phyloP scores from a whole-genome alignment of 2,888 invertebrate species.

The Ochropleura plecta region DNA sequence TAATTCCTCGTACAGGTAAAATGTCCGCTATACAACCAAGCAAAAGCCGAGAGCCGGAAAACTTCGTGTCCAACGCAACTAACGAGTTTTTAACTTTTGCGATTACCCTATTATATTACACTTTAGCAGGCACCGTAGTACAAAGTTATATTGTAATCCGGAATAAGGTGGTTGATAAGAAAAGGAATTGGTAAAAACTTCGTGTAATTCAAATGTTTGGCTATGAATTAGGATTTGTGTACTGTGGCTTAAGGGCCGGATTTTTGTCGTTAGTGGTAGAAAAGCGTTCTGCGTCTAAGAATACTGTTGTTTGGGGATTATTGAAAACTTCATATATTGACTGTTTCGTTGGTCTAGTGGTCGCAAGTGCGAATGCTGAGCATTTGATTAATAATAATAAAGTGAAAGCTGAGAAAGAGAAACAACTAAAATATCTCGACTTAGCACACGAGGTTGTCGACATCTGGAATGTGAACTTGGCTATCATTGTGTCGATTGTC shows the following conservation, averaged over 20 bases:
- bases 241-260: neutral
- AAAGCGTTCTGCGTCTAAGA: neutral
- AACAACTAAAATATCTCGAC: too few species aligned
- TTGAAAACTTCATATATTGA: neutral
- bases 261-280: neutral
- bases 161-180: slow-evolving; percentile 47
- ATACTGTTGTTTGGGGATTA: neutral
- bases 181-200: slow-evolving; percentile 46
- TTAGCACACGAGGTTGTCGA: too few species aligned
- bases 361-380: too few species aligned
- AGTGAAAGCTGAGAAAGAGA: too few species aligned
- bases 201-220: slow-evolving; percentile 41
- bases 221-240: slow-evolving; percentile 35
- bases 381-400: too few species aligned
- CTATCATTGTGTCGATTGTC: too few species aligned
- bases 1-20: slow-evolving; percentile 41
- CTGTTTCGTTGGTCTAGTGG: too few species aligned
- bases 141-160: slow-evolving; percentile 58
- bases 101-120: slow-evolving; percentile 70
- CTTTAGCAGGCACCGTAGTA: slow-evolving; percentile 34
- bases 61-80: slow-evolving; percentile 63
- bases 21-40: slow-evolving; percentile 30
- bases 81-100: slow-evolving; percentile 82
- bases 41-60: slow-evolving; percentile 52
- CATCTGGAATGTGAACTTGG: too few species aligned